phyloP scores from a whole-genome alignment of 2,797 vertebrate genomes.

The Oryzias dopingdopingensis region DNA sequence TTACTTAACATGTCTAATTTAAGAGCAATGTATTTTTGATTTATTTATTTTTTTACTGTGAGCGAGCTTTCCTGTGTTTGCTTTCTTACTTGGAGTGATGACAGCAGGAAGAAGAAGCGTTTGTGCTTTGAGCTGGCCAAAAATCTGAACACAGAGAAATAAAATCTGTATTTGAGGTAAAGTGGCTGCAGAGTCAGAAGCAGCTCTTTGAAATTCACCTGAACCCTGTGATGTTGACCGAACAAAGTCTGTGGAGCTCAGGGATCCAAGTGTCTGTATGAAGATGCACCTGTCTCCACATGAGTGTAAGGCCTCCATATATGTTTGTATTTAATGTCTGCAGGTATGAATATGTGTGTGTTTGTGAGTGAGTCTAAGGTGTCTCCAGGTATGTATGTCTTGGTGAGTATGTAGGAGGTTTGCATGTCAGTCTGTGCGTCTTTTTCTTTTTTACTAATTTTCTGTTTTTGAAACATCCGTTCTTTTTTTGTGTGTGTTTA shows the following conservation, averaged over 20 bases:
- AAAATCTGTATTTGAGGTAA: not conserved
- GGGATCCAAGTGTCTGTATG: constrained; percentile 31
- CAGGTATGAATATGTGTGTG: constrained; percentile 79
- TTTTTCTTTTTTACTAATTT: constrained; percentile 35
- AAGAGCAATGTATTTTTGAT: not conserved
- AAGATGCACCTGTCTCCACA: constrained; percentile 32
- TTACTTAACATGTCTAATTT: not conserved
- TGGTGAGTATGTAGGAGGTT: constrained; percentile 72
- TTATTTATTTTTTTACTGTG: constrained; percentile 1
- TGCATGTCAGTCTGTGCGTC: constrained; percentile 57
- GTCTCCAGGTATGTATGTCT: constrained; percentile 76
- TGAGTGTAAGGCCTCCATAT: constrained; percentile 68
- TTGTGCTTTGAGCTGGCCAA: not conserved
- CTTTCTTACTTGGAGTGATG: not conserved
- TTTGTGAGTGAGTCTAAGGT: constrained; percentile 78
- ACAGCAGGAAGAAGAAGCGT: not conserved
- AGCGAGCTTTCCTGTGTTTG: not conserved
- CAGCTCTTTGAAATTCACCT: not conserved
- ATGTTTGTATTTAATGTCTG: constrained; percentile 76
- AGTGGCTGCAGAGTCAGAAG: constrained; percentile 1
- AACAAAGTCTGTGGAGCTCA: not conserved
- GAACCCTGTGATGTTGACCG: not conserved
- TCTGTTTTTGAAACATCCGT: constrained; percentile 27
- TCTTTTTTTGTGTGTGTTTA: constrained; percentile 33
- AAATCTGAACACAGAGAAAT: not conserved